Percentiles rank a stretch among this genome's conserved stretches.
Conservation (phyloP, 2,797 vertebrate species). For the Pempheris klunzingeri region DNA sequence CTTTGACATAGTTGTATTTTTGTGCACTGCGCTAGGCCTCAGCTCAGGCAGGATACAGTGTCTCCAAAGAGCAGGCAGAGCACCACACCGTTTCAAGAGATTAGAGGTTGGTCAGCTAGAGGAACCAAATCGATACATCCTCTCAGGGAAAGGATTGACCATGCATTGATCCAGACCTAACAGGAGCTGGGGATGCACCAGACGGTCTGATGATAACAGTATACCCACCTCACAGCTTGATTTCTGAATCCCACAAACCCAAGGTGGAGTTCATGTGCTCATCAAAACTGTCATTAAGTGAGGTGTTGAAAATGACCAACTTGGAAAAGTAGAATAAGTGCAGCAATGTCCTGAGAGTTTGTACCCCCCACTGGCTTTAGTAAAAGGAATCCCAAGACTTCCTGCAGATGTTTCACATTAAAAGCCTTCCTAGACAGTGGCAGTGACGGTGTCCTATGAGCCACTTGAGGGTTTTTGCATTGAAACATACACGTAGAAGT, state of each 20-base stretch:
- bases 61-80: conserved; percentile 73
- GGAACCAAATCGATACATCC: conserved; percentile 82
- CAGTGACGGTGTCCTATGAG: neutral
- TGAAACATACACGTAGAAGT: neutral
- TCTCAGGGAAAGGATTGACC: conserved; percentile 84
- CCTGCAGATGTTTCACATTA: conserved; percentile 13
- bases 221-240: conserved; percentile 48
- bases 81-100: conserved; percentile 77
- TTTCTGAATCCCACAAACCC: conserved; percentile 58
- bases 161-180: conserved; percentile 81
- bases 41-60: conserved; percentile 62
- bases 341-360: conserved; percentile 3
- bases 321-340: conserved; percentile 20
- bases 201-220: conserved; percentile 61
- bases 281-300: conserved; percentile 50
- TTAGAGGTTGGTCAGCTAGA: conserved; percentile 82
- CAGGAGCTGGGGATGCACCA: conserved; percentile 72
- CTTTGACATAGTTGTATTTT: conserved; percentile 66
- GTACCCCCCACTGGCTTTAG: conserved; percentile 4
- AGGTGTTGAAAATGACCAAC: conserved; percentile 45
- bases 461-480: neutral
- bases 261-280: conserved; percentile 62
- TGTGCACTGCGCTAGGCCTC: conserved; percentile 38
- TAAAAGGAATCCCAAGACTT: neutral
- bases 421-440: neutral